Percentiles rank a stretch among this genome's conserved stretches.
Evolutionary conservation across 2,888 invertebrate species (phyloP).

Genomic region (Fissipunctia ypsillon): DNA sequence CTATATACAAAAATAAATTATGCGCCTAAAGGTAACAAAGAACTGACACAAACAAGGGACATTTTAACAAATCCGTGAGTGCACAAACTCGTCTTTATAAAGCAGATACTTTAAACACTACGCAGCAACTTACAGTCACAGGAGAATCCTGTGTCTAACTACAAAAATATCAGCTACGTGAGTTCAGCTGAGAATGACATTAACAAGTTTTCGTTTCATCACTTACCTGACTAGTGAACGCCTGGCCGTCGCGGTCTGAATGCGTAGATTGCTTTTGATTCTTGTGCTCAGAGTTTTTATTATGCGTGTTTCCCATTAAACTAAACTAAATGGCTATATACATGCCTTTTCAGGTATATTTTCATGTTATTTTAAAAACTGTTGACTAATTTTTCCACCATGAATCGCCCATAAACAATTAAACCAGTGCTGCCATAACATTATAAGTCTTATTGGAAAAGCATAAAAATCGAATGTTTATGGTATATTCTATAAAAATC

Average conservation of each 20-base stretch:
- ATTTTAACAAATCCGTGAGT: slow-evolving; percentile 49
- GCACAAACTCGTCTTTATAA: slow-evolving; percentile 53
- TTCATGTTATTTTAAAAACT: slow-evolving; percentile 69
- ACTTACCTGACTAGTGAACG: slow-evolving; percentile 88
- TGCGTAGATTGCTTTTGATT: slow-evolving; percentile 79
- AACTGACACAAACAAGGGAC: slow-evolving; percentile 65
- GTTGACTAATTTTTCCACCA: slow-evolving; percentile 75
- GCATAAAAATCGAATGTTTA: slow-evolving; percentile 11
- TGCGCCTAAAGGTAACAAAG: slow-evolving; percentile 72
- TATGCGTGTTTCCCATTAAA: slow-evolving; percentile 89
- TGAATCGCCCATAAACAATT: slow-evolving; percentile 74
- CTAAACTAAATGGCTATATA: slow-evolving; percentile 66
- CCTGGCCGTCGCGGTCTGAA: slow-evolving; percentile 83
- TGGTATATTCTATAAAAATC: neutral
- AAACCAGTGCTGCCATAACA: slow-evolving; percentile 40
- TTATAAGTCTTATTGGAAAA: slow-evolving; percentile 15
- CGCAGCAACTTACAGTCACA: slow-evolving; percentile 75
- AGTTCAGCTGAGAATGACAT: slow-evolving; percentile 90
- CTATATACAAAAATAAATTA: slow-evolving; percentile 84
- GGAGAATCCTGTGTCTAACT: slow-evolving; percentile 68
- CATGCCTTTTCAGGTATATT: slow-evolving; percentile 64
- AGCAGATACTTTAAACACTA: slow-evolving; percentile 68
- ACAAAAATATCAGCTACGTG: slow-evolving; percentile 83
- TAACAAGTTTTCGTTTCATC: slow-evolving; percentile 87
- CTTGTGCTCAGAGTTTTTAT: slow-evolving; percentile 78